These are phyloP conservation scores for Pseudanteris insignis DNA, from an alignment of 2,888 invertebrate genomes.

Conservation along the genomic window DNA sequence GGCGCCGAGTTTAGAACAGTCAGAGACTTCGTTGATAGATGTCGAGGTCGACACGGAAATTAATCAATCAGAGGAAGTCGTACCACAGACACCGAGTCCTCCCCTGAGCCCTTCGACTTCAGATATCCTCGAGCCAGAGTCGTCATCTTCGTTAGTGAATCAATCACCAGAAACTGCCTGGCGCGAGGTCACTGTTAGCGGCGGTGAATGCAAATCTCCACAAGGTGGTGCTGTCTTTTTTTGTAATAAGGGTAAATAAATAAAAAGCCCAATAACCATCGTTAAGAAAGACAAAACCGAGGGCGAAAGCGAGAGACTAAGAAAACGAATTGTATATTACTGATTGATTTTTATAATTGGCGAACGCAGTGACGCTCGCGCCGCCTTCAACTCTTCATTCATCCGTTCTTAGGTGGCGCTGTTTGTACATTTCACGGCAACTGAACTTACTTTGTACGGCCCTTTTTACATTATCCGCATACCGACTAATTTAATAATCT, in stretches of 20 bases:
- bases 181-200: constrained; percentile 69
- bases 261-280: neutral
- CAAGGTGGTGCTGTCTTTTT: constrained; percentile 9
- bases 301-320: too few relatives aligned
- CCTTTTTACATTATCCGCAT: constrained; percentile 13
- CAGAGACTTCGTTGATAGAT: constrained; percentile 55
- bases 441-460: constrained; percentile 32
- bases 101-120: constrained; percentile 66
- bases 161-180: constrained; percentile 66
- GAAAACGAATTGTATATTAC: constrained; percentile 10
- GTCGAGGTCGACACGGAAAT: constrained; percentile 58
- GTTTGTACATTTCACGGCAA: constrained; percentile 42
- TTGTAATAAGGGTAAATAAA: constrained; percentile 38
- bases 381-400: neutral
- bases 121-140: constrained; percentile 62
- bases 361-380: constrained; percentile 6
- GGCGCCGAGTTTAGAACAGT: constrained; percentile 55
- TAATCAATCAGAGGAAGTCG: constrained; percentile 56
- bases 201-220: constrained; percentile 66
- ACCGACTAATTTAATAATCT: constrained; percentile 10
- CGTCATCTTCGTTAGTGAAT: constrained; percentile 49
- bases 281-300: too few relatives aligned
- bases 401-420: constrained; percentile 27
- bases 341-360: constrained; percentile 25
- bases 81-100: constrained; percentile 60